Percentiles rank a stretch among this genome's conserved stretches.
Evolutionary conservation across 2,888 invertebrate genomes (phyloP).

Genomic region (Ecdyonurus torrentis): DNA sequence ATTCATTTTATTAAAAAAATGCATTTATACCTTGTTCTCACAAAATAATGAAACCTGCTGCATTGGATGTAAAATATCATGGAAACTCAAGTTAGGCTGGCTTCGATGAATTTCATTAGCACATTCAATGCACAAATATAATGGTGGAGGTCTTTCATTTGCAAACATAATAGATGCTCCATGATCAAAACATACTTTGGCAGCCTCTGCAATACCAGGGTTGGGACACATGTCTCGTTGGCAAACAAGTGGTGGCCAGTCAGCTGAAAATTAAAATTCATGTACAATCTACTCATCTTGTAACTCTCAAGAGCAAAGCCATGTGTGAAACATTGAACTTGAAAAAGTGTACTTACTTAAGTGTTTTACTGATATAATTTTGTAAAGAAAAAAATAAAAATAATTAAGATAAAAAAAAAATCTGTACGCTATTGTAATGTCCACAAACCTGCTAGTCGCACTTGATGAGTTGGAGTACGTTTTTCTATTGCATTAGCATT

Average conservation of each 20-base stretch:
- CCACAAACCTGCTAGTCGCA: conserved; percentile 66
- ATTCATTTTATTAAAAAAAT: background rate
- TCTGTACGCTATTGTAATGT: background rate
- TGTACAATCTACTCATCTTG: too few relatives aligned
- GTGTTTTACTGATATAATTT: too few relatives aligned
- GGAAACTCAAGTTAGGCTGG: conserved; percentile 68
- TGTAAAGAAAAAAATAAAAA: background rate
- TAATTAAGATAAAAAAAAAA: background rate
- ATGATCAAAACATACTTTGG: conserved; percentile 89
- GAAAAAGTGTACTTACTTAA: too few relatives aligned
- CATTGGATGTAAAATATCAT: conserved; percentile 81
- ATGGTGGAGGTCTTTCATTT: conserved; percentile 59
- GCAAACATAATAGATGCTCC: conserved; percentile 76
- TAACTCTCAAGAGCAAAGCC: too few relatives aligned
- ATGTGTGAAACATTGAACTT: too few relatives aligned
- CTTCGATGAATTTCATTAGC: conserved; percentile 82
- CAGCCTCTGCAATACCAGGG: conserved; percentile 68
- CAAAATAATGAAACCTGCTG: conserved; percentile 92
- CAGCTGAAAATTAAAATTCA: conserved; percentile 32
- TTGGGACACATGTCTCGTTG: conserved; percentile 86
- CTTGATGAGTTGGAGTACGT: conserved; percentile 33
- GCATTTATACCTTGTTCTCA: conserved; percentile 64
- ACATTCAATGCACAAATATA: conserved; percentile 92
- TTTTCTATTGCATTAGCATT: conserved; percentile 51
- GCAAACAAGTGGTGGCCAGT: conserved; percentile 65